Conservation (phyloP, 2,113 vertebrate species). For the Platichthys flesus region DNA sequence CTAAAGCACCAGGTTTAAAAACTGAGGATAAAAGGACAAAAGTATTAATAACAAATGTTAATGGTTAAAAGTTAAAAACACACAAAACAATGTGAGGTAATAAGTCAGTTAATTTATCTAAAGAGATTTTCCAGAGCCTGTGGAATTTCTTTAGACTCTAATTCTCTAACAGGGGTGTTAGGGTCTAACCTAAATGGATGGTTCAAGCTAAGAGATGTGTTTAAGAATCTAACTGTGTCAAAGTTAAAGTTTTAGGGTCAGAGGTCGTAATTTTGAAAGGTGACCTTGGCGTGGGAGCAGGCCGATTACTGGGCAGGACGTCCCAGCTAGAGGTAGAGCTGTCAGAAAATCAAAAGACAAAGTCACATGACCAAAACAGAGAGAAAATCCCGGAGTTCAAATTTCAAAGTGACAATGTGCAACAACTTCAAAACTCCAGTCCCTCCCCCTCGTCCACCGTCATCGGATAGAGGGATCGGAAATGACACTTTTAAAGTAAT, state of each 20-base stretch:
- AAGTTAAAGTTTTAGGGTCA: slow-evolving; percentile 40
- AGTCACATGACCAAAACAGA: slow-evolving; percentile 56
- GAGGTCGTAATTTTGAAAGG: slow-evolving; percentile 49
- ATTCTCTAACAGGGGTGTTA: slow-evolving; percentile 33
- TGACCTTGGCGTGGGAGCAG: slow-evolving; percentile 79
- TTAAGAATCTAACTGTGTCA: slow-evolving; percentile 13
- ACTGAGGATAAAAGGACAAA: not conserved
- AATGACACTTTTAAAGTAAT: slow-evolving; percentile 6
- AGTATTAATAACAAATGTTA: not conserved
- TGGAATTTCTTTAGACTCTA: not conserved
- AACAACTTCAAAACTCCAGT: slow-evolving; percentile 17
- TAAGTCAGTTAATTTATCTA: not conserved
- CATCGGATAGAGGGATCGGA: slow-evolving; percentile 6
- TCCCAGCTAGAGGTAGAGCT: slow-evolving; percentile 86
- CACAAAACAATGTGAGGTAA: too few relatives aligned
- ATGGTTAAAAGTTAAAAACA: not conserved
- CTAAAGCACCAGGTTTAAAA: not conserved
- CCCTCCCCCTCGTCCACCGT: not conserved
- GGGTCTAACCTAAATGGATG: slow-evolving; percentile 12
- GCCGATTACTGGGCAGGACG: slow-evolving; percentile 78
- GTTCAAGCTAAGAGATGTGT: slow-evolving; percentile 22
- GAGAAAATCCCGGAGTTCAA: slow-evolving; percentile 25
- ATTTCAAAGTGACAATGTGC: slow-evolving; percentile 31
- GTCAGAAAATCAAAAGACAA: slow-evolving; percentile 71
- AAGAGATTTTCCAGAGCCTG: not conserved